A percentile compares a stretch with the other conserved stretches of the same genome.
Conservation (phyloP, 1,140 invertebrate genomes). For the Acyrthosiphon pisum region DNA sequence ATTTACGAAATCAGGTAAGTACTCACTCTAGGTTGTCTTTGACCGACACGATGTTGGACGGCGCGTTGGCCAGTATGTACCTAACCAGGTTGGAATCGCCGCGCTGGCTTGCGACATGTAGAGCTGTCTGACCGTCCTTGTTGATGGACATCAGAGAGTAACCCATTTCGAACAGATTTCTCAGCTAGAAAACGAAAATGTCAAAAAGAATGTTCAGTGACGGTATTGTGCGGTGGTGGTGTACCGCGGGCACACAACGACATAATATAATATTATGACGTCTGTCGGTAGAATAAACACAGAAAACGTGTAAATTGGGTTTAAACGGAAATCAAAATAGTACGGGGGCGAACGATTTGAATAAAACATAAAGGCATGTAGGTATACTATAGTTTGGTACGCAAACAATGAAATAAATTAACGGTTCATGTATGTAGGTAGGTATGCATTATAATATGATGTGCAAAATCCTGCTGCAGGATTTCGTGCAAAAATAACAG, state of each 20-base stretch:
- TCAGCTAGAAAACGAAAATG: conserved; percentile 67
- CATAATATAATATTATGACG: not conserved
- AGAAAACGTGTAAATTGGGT: not conserved
- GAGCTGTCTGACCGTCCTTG: conserved; percentile 83
- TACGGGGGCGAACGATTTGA: not conserved
- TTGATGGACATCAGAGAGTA: conserved; percentile 87
- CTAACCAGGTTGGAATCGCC: conserved; percentile 90
- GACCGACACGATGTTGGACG: conserved; percentile 83
- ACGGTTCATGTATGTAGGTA: not conserved
- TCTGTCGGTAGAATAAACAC: not conserved
- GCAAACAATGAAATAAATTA: not conserved
- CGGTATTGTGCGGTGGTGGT: not conserved
- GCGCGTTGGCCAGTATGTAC: conserved; percentile 86
- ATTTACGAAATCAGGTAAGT: no score
- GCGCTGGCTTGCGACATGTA: conserved; percentile 85
- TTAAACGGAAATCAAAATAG: conserved; percentile 24
- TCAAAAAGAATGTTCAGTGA: not conserved
- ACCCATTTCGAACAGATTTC: conserved; percentile 81
- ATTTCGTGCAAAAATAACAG: not conserved
- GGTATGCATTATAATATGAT: not conserved
- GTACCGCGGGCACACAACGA: not conserved
- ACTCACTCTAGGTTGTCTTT: conserved; percentile 85
- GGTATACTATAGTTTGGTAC: not conserved
- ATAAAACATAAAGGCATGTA: not conserved
- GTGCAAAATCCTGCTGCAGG: no score